Evolutionary conservation across 64 coral and sea anemone genomes (phyloP), one percentile per base, ranked within the genome.

Genomic region (Montipora efflorescens): DNA sequence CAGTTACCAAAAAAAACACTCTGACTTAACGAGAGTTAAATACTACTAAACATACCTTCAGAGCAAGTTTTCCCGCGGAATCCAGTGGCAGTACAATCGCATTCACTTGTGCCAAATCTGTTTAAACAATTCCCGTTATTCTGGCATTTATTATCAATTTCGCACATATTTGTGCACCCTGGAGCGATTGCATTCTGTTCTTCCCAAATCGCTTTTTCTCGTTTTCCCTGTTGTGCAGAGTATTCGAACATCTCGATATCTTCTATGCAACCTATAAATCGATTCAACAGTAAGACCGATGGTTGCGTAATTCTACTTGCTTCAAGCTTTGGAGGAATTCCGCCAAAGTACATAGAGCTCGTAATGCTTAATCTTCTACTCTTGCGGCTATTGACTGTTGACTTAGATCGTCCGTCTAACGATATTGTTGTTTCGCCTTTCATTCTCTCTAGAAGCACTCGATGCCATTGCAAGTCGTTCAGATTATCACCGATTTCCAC

Each of bases 321-420:
- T 14, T 18, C 36, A 36, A 86, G 82, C 19, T 50, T 52, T 12
- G 82, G 64, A 8, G 82, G 82, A 12, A 86, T 9, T 71, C 82
- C 82, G 45, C 82, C 82, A 71, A 86, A 86, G n/a, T 71, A 86
- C 16, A 86, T 86, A 43, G 82, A 18, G 44, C 82, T 86, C 66
- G 47, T 49, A n/a, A 86, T 47, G 59, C 12, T 76, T 20, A 78
- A 48, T 1, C 76, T 49, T 48, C 13, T 48, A 13, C 46, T 48
- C 14, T 71, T 59, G 46, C 64, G 82, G 18, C 82, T 86, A 1
- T 67, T 20, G 1, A 67, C 43, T 1, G 79, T 36, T 61, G 55
- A 82, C 15, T 82, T 68, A 14, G 64, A 21, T 14, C 8, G 47
- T 48, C 67, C 47, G 19, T 86, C 66, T 46, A 86, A 16, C 19